phyloP scores from a whole-genome alignment of 2,113 vertebrate species.

The Neolamprologus variostigma region DNA sequence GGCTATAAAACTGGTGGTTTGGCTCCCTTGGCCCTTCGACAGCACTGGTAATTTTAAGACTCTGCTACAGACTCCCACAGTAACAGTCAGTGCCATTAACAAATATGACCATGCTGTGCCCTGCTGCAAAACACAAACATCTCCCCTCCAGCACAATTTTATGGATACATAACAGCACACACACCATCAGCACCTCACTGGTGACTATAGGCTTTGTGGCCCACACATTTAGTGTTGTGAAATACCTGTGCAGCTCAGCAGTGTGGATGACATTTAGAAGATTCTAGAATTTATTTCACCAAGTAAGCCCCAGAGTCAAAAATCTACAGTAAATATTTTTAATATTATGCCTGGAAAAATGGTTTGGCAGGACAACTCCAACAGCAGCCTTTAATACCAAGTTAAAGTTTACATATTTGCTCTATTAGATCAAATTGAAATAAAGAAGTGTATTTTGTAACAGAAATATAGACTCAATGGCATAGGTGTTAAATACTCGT shows the following conservation, averaged over 20 bases:
- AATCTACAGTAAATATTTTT: slow-evolving; percentile 6
- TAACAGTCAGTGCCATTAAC: slow-evolving; percentile 22
- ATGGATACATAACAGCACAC: neutral
- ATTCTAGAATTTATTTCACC: slow-evolving; percentile 9
- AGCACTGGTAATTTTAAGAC: slow-evolving; percentile 26
- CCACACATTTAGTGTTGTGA: slow-evolving; percentile 2
- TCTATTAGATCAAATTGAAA: neutral
- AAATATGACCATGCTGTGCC: slow-evolving; percentile 33
- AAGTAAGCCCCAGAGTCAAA: neutral
- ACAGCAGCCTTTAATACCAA: neutral
- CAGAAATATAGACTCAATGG: neutral
- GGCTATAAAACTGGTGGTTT: slow-evolving; percentile 10
- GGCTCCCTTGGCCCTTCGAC: neutral
- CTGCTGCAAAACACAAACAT: slow-evolving; percentile 2
- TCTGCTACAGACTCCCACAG: neutral
- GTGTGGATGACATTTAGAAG: neutral
- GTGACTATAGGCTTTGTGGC: neutral
- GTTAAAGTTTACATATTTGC: neutral
- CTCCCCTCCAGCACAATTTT: neutral
- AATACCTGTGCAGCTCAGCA: slow-evolving; percentile 6
- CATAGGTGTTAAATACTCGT: neutral
- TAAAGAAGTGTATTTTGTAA: neutral
- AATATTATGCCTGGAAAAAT: slow-evolving; percentile 3
- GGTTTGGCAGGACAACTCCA: neutral
- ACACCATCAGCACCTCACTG: neutral